Base-by-base conservation (phyloP, 2,797 vertebrate genomes). In the Labroides dimidiatus region DNA sequence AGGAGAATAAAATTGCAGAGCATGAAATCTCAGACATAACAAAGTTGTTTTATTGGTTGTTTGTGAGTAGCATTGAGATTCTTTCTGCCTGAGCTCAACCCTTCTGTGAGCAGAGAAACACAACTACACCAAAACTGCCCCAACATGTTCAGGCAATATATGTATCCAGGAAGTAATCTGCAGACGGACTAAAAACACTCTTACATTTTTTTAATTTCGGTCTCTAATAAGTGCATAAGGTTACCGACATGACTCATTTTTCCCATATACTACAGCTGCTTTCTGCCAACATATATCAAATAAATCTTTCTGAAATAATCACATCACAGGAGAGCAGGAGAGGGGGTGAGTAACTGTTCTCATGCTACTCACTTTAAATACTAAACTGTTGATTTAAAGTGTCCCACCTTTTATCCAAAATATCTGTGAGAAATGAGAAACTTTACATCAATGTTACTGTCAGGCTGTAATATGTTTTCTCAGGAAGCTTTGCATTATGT, bases 21-120 rank as follows among this genome's bases (percentile, higher is more conserved):
- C 69, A 51, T 78, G 52, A 51, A 67, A 69, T 65, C 49, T 71
- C 64, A 86, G 84, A 83, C 82, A 78, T 51, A 80, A 76, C 37
- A 73, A 23, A 53, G n/a, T 52, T 68, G 73, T 60, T 42, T 50
- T 6, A 53, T 67, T 51, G 53, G 42, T 27, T 65, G 72, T 81
- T 77, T 61, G 54, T 58, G 15, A 61, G 67, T 54, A 43, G 68
- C 57, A 7, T 70, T 77, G 59, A 69, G 69, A 56, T 36, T 24
- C 48, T 56, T 44, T 72, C 41, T 64, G 52, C 10, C 10, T 50
- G 33, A 69, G 50, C 53, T 64, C 56, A 43, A 59, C 33, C 44
- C 45, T 10, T 75, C 55, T 57, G 67, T 61, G 66, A 44, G n/a
- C 17, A 44, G 43, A 44, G 43, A 17, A 19, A n/a, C 11, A 20